These are phyloP conservation scores for Serranus cabrilla DNA, from an alignment of 2,797 vertebrate species.

Conservation along the genomic window DNA sequence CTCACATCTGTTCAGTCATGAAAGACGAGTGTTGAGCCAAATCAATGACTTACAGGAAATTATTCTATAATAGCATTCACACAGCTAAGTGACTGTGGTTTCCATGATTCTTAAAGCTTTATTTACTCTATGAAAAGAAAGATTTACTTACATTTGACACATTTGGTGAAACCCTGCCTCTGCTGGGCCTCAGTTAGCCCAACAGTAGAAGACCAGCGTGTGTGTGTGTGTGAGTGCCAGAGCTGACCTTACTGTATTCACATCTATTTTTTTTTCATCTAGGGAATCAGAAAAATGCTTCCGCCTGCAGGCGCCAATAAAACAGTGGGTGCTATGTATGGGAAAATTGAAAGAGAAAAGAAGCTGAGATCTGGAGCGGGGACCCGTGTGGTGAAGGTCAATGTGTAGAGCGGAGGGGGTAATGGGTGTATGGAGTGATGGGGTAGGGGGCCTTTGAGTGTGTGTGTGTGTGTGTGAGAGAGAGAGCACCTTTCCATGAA, in stretches of 20 bases:
- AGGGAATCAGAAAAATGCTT: conserved; percentile 33
- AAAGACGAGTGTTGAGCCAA: conserved; percentile 6
- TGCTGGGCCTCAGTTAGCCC: neutral
- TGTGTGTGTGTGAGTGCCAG: neutral
- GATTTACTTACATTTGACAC: neutral
- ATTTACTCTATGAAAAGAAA: neutral
- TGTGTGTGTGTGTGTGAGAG: conserved; percentile 21
- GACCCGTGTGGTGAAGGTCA: conserved; percentile 56
- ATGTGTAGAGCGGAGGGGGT: conserved; percentile 24
- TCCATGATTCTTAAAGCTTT: neutral
- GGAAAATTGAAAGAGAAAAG: conserved; percentile 54
- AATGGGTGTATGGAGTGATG: conserved; percentile 14
- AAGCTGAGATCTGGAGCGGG: conserved; percentile 34
- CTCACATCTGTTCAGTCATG: conserved; percentile 14
- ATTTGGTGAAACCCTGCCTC: neutral
- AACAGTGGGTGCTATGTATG: conserved; percentile 52
- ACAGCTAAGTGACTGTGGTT: neutral
- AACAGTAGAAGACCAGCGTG: neutral
- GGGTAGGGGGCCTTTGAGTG: conserved; percentile 1
- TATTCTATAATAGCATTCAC: neutral
- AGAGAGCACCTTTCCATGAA: neutral
- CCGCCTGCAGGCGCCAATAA: conserved; percentile 46
- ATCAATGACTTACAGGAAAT: conserved; percentile 22
- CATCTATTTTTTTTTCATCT: conserved; percentile 19
- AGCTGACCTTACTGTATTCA: conserved; percentile 12